phyloP scores from a whole-genome alignment of 2,797 vertebrate genomes.

The Podargus strigoides region DNA sequence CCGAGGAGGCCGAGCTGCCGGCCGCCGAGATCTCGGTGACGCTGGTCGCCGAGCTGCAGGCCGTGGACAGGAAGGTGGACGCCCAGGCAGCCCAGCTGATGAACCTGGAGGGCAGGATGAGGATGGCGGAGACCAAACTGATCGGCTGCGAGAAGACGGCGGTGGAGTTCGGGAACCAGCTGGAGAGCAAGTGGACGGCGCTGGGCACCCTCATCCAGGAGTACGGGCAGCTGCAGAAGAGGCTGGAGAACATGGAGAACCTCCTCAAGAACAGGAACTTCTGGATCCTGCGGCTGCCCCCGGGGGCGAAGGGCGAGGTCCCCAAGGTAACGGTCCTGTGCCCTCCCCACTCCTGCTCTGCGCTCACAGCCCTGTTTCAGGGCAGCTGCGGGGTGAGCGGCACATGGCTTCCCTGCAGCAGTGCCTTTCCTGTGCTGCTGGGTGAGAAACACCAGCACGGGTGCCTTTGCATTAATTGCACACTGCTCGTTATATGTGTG shows the following conservation, averaged over 20 bases:
- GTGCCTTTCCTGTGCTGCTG: not conserved
- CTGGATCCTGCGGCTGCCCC: conserved; percentile 76
- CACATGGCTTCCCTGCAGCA: accelerated
- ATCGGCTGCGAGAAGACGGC: conserved; percentile 74
- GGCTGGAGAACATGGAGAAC: conserved; percentile 76
- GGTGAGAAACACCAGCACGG: not conserved
- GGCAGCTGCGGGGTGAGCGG: not conserved
- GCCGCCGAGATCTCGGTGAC: conserved; percentile 73
- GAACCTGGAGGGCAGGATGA: conserved; percentile 72
- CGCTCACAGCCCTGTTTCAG: accelerated
- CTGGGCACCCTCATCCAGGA: conserved; percentile 76
- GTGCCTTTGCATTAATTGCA: accelerated
- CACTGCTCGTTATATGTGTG: accelerated
- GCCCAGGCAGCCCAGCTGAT: conserved; percentile 72
- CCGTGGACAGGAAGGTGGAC: conserved; percentile 75
- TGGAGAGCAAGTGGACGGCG: conserved; percentile 75
- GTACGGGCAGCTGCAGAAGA: conserved; percentile 72
- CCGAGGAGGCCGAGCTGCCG: conserved; percentile 61
- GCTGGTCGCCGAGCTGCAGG: conserved; percentile 73
- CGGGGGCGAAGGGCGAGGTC: conserved; percentile 66
- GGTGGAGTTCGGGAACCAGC: conserved; percentile 72
- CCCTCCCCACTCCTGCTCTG: no score
- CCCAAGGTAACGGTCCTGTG: conserved; percentile 67
- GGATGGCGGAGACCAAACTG: conserved; percentile 71
- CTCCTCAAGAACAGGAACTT: conserved; percentile 74